These are phyloP conservation scores for Leptobrachium leishanense DNA, from an alignment of 2,113 vertebrate genomes.

Conservation along the genomic window DNA sequence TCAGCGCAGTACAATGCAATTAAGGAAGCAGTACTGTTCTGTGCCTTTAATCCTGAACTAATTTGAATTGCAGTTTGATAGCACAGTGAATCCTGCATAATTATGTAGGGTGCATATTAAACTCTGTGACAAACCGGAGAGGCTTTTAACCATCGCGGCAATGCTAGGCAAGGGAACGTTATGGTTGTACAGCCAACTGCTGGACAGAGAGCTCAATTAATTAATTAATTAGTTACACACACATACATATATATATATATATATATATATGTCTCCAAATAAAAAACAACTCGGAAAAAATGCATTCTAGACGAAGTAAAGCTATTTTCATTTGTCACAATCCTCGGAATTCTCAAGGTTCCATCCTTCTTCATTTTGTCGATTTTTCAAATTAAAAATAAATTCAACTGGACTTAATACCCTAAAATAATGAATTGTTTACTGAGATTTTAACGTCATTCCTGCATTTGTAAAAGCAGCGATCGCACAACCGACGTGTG, in stretches of 20 bases:
- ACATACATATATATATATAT: too few species aligned
- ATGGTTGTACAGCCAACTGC: slow-evolving; percentile 74
- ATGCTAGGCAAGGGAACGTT: slow-evolving; percentile 79
- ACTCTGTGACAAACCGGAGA: slow-evolving; percentile 99
- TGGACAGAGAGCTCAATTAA: slow-evolving; percentile 88
- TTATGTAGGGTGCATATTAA: slow-evolving; percentile 99
- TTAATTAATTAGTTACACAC: slow-evolving; percentile 19
- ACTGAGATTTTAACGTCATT: too few species aligned
- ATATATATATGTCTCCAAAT: slow-evolving; percentile 57
- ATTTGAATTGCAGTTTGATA: slow-evolving; percentile 99
- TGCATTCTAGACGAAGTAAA: slow-evolving; percentile 36
- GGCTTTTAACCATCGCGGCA: slow-evolving; percentile 96
- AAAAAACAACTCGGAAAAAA: slow-evolving; percentile 62
- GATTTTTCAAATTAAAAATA: slow-evolving; percentile 2
- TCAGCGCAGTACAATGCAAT: slow-evolving; percentile 99
- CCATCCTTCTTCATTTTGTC: background rate
- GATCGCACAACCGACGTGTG: too few species aligned
- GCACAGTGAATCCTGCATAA: slow-evolving; percentile 99
- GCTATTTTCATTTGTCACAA: slow-evolving; percentile 59
- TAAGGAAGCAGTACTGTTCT: slow-evolving; percentile 99
- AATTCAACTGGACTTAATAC: slow-evolving; percentile 1
- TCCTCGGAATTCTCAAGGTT: slow-evolving; percentile 29
- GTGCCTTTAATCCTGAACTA: slow-evolving; percentile 99
- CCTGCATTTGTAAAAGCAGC: too few species aligned
- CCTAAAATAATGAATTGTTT: background rate